Base-by-base conservation (phyloP, 1,140 invertebrate genomes). In the Agrypnia vestita region DNA sequence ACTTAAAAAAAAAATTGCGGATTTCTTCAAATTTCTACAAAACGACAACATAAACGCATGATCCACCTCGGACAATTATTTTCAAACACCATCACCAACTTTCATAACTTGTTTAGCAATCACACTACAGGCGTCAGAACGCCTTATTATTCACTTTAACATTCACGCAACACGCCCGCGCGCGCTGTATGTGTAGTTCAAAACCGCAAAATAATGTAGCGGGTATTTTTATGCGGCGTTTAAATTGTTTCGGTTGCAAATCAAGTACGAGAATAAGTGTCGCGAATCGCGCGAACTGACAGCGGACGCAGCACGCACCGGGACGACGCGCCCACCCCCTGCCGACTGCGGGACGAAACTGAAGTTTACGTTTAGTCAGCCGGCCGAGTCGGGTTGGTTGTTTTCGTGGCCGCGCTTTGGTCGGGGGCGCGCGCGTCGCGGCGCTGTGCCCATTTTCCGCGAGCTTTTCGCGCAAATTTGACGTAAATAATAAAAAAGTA, bases 401-500 rank as follows among this genome's bases (percentile, higher is more conserved):
- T 35, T 35, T 35, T 35, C 25, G 25, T 35, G 6, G 6, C 25
- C 25, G 25, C 6, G 6, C 25, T 35, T 35, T 35, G 25, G 25
- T 35, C 61, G 61, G 59, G 11, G 35, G 35, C 19, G 35, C 13
- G 61, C 3, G 61, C 61, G 61, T 43, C 25, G 61, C 35, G 61
- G 61, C 61, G 61, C 61, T 64, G 61, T 19, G 35, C 13, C 4
- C 59, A 21, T 62, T 62, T 62, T 11, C 53, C n/a, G n/a, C 10
- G 53, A 55, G n/a, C n/a, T n/a, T n/a, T n/a, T n/a, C n/a, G n/a
- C n/a, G n/a, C n/a, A n/a, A n/a, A n/a, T n/a, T n/a, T n/a, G n/a
- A n/a, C n/a, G n/a, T n/a, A n/a, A n/a, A n/a, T n/a, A n/a, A n/a
- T n/a, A n/a, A n/a, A n/a, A n/a, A n/a, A n/a, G n/a, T n/a, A n/a